Evolutionary conservation across 2,888 invertebrate species (phyloP).

Genomic region (Drosophila pseudotakahashii): DNA sequence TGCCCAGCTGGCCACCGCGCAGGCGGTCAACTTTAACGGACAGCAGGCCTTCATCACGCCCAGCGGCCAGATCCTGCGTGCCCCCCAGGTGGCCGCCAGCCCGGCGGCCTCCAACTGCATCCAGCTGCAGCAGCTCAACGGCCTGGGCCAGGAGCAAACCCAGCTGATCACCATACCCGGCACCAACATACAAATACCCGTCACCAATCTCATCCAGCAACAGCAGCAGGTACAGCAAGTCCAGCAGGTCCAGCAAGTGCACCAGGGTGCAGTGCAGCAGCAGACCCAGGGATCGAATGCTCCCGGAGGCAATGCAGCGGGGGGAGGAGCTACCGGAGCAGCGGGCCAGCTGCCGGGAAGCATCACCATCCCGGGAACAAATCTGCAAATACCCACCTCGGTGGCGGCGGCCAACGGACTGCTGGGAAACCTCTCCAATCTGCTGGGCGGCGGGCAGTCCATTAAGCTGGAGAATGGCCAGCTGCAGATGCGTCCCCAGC

Average conservation of each 20-base stretch:
- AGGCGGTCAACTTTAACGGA: slow-evolving; percentile 85
- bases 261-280: slow-evolving; percentile 44
- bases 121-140: slow-evolving; percentile 85
- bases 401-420: slow-evolving; percentile 83
- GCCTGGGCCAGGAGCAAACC: slow-evolving; percentile 88
- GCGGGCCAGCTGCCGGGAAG: slow-evolving; percentile 72
- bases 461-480: slow-evolving; percentile 81
- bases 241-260: slow-evolving; percentile 36
- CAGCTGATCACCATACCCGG: slow-evolving; percentile 87
- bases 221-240: slow-evolving; percentile 34
- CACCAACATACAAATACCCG: slow-evolving; percentile 86
- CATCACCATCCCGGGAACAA: slow-evolving; percentile 84
- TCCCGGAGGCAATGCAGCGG: neutral
- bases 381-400: slow-evolving; percentile 84
- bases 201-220: slow-evolving; percentile 39
- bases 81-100: slow-evolving; percentile 84
- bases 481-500: slow-evolving; percentile 87
- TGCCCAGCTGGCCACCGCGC: slow-evolving; percentile 83
- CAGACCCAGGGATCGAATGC: slow-evolving; percentile 49
- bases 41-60: slow-evolving; percentile 86
- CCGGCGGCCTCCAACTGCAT: slow-evolving; percentile 42
- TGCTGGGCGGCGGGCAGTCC: slow-evolving; percentile 56
- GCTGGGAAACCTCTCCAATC: slow-evolving; percentile 78
- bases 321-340: neutral
- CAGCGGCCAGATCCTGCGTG: slow-evolving; percentile 90